Evolutionary conservation across 2,888 invertebrate genomes (phyloP), one percentile per base, ranked within the genome.

Genomic region (Drosophila anceps): DNA sequence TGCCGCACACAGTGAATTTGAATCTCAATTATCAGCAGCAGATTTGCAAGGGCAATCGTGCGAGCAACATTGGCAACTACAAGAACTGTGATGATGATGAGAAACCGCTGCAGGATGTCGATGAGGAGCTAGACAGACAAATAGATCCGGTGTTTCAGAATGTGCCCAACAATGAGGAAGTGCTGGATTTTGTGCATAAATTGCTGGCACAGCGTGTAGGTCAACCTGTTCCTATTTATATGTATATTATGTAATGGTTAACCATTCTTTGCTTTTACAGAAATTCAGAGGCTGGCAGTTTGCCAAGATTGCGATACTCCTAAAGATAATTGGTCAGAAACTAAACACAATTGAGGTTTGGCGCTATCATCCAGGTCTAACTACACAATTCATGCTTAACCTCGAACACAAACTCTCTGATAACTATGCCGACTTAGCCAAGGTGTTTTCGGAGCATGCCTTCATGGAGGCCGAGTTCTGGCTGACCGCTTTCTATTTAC

Each of bases 401-500:
- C 71, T 92, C 2, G 92, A 92, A 69, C 71, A 81, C 8, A 84
- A 91, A 24, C 76, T 92, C 3, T 84, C 93, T 0, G 64, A 76
- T 0, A 91, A 90, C 59, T 92, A 90, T 69, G 88, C 86, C 4
- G 92, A 92, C 58, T 76, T 92, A 31, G 92, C 92, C 0, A 86
- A 82, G 37, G 83, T 91, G 2, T 92, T 92, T 18, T 73, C 81
- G 4, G 91, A 91, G 8, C 84, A 89, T 51, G 82, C 69, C 0
- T 92, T 92, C 55, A 81, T 92, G 72, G 92, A 92, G 51, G 92
- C 92, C 2, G 92, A 92, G 58, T 91, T 92, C 20, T 92, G 92
- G 92, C 58, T 92, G 0, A 92, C 93, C 0, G 90, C 93, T 0
- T 92, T 92, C 69, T 92, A 92, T 35, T 69, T 92, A 15, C 75